Evolutionary conservation across 2,888 invertebrate genomes (phyloP).

Genomic region (Drosophila villosipedis): DNA sequence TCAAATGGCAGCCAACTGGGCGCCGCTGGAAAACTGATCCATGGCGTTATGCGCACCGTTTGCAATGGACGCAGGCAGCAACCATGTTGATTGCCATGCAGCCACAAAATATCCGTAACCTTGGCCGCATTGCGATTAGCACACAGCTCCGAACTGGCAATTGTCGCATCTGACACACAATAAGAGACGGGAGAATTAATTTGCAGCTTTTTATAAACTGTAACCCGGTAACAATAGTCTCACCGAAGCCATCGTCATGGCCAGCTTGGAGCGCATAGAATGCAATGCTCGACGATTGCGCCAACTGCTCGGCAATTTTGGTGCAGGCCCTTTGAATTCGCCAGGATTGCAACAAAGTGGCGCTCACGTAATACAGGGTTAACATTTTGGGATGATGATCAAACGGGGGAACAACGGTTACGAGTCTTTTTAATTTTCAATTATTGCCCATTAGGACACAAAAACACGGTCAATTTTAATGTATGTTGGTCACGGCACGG

Average conservation of each 20-base stretch:
- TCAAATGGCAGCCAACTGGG: conserved; percentile 84
- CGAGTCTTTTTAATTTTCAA: conserved; percentile 1
- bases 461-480: neutral
- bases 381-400: conserved; percentile 85
- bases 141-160: conserved; percentile 84
- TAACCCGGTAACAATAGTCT: conserved; percentile 25
- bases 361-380: conserved; percentile 93
- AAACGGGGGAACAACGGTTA: conserved; percentile 4
- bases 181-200: conserved; percentile 1
- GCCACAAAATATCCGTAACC: conserved; percentile 85
- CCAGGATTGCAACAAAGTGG: conserved; percentile 93
- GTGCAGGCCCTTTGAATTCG: conserved; percentile 89
- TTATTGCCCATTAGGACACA: conserved; percentile 22
- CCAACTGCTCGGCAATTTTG: conserved; percentile 88
- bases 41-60: conserved; percentile 85
- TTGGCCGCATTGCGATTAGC: conserved; percentile 83
- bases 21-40: conserved; percentile 86
- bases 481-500: neutral
- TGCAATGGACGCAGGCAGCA: conserved; percentile 85
- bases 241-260: conserved; percentile 83
- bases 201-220: neutral
- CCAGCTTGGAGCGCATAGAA: conserved; percentile 87
- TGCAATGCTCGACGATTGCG: conserved; percentile 87
- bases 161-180: conserved; percentile 71
- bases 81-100: conserved; percentile 83